These are phyloP conservation scores for Pseudochirops cupreus DNA, from an alignment of 2,797 vertebrate species.

Conservation along the genomic window DNA sequence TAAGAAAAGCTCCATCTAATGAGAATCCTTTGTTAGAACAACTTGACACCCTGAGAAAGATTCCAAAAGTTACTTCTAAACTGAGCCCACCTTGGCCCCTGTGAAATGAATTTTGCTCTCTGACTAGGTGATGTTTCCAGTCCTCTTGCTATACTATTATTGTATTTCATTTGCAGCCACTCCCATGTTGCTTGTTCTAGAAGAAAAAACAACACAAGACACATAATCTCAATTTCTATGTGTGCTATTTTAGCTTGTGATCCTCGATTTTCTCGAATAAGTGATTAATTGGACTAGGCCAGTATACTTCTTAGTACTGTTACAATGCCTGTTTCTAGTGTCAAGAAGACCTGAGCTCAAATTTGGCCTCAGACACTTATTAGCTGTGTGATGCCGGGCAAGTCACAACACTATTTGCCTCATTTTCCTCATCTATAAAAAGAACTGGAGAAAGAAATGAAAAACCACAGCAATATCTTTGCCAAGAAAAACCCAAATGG, in stretches of 20 bases:
- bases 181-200: neutral
- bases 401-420: neutral
- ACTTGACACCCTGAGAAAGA: neutral
- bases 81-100: neutral
- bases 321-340: neutral
- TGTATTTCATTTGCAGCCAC: neutral
- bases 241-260: neutral
- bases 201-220: neutral
- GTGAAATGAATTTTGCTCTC: neutral
- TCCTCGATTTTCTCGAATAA: neutral
- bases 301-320: neutral
- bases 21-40: neutral
- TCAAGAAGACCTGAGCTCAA: neutral
- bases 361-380: neutral
- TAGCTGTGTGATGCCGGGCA: neutral
- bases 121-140: neutral
- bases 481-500: neutral
- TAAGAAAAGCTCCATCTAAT: neutral
- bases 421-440: neutral
- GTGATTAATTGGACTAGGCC: neutral
- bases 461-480: neutral
- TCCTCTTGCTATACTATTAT: neutral
- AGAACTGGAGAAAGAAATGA: neutral
- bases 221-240: neutral
- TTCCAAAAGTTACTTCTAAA: neutral